Evolutionary conservation across 1,140 invertebrate genomes (phyloP).

Genomic region (Anoplolepis gracilipes): DNA sequence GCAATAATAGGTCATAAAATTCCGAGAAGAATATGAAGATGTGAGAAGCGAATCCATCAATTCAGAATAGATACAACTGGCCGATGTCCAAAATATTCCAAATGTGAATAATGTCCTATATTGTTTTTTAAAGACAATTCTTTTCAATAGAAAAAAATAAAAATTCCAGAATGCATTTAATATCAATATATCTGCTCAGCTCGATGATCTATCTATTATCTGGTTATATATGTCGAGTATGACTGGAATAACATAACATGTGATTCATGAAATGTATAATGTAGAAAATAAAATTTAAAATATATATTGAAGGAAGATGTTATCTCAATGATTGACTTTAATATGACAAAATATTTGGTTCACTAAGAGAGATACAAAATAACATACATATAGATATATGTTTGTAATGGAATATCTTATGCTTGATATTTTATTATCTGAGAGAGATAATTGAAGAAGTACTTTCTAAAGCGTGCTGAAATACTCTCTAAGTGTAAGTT

Average conservation of each 20-base stretch:
- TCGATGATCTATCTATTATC: background rate
- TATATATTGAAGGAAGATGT: background rate
- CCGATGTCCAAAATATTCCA: conserved; percentile 26
- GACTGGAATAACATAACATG: conserved; percentile 10
- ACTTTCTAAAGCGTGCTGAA: background rate
- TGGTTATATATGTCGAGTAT: background rate
- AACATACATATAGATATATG: conserved; percentile 1
- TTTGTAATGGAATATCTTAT: conserved; percentile 26
- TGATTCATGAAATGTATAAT: background rate
- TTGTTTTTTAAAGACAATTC: background rate
- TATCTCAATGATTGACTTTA: background rate
- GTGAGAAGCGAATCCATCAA: conserved; percentile 19
- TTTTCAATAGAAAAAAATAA: background rate
- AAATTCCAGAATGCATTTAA: background rate
- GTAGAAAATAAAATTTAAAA: background rate
- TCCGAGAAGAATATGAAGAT: background rate
- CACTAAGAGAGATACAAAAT: background rate
- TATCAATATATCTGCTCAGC: background rate
- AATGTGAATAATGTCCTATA: background rate
- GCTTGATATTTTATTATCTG: conserved; percentile 1
- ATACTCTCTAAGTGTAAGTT: background rate
- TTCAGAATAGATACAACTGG: conserved; percentile 31
- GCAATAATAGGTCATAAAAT: background rate
- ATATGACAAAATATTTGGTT: background rate
- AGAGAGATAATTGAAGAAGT: background rate